A percentile compares a stretch with the other conserved stretches of the same genome.
Conservation (phyloP, 2,797 vertebrate species). For the Coregonus sp. region DNA sequence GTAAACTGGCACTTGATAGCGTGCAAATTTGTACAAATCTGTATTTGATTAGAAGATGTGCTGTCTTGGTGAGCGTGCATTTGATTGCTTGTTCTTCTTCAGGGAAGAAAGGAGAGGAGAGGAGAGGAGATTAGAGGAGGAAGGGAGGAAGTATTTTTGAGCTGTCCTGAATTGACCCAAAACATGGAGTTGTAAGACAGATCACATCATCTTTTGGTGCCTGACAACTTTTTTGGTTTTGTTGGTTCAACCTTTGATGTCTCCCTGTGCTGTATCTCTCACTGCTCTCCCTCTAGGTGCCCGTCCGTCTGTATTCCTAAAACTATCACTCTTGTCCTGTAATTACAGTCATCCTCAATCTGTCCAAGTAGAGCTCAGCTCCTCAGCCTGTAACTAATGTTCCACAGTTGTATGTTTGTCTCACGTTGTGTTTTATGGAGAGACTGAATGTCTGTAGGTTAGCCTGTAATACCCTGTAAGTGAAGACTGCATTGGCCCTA, state of each 20-base stretch:
- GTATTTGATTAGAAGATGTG: not conserved
- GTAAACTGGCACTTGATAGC: not conserved
- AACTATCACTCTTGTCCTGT: slow-evolving; percentile 18
- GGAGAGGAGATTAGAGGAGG: no score
- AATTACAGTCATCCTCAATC: slow-evolving; percentile 44
- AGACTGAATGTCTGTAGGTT: slow-evolving; percentile 26
- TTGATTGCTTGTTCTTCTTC: slow-evolving; percentile 4
- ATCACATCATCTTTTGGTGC: slow-evolving; percentile 8
- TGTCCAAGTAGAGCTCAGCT: slow-evolving; percentile 31
- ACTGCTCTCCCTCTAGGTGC: slow-evolving; percentile 7
- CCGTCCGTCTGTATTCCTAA: slow-evolving; percentile 32
- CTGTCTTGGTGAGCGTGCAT: not conserved
- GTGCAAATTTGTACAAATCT: not conserved
- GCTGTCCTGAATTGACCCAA: slow-evolving; percentile 36
- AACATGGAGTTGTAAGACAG: slow-evolving; percentile 25
- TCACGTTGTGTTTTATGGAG: slow-evolving; percentile 32
- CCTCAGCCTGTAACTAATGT: slow-evolving; percentile 32
- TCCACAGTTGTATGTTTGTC: slow-evolving; percentile 41
- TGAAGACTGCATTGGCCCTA: not conserved
- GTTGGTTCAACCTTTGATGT: not conserved
- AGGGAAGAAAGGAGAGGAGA: not conserved
- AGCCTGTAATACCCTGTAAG: not conserved
- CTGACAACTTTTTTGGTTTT: slow-evolving; percentile 1
- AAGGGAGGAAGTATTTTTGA: slow-evolving; percentile 42
- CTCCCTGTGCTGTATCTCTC: not conserved